phyloP scores from a whole-genome alignment of 2,888 invertebrate genomes.

The Zaprionus obscuricornis region DNA sequence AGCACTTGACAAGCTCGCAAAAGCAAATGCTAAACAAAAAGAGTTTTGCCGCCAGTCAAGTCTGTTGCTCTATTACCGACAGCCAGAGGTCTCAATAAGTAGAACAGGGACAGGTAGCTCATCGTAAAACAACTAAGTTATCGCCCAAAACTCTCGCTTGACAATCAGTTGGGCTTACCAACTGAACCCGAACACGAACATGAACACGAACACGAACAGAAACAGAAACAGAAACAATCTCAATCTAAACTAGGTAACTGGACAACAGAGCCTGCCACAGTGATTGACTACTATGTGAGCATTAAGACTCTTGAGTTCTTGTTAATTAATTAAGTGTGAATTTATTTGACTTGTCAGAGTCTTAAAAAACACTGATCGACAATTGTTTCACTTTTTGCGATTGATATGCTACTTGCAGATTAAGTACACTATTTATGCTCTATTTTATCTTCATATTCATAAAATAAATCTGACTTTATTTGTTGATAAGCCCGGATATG shows the following conservation, averaged over 20 bases:
- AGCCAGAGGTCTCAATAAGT: slow-evolving; percentile 2
- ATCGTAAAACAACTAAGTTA: slow-evolving; percentile 26
- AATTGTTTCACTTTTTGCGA: no score
- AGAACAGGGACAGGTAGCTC: slow-evolving; percentile 2
- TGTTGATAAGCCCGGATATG: no score
- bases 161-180: slow-evolving; percentile 7
- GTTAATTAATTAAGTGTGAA: slow-evolving; percentile 23
- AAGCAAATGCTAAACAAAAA: slow-evolving; percentile 32
- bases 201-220: no score
- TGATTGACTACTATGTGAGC: not conserved
- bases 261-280: no score
- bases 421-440: no score
- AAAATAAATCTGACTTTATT: not conserved
- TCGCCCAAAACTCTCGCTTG: slow-evolving; percentile 32
- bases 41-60: slow-evolving; percentile 30
- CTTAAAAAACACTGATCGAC: no score
- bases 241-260: no score
- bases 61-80: slow-evolving; percentile 2
- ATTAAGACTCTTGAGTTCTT: not conserved
- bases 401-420: no score
- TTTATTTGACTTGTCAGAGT: not conserved
- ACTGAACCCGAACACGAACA: not conserved
- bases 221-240: no score
- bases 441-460: no score
- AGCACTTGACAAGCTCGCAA: slow-evolving; percentile 40